Base-by-base conservation (phyloP, 2,888 invertebrate species). In the Nebria brevicollis region DNA sequence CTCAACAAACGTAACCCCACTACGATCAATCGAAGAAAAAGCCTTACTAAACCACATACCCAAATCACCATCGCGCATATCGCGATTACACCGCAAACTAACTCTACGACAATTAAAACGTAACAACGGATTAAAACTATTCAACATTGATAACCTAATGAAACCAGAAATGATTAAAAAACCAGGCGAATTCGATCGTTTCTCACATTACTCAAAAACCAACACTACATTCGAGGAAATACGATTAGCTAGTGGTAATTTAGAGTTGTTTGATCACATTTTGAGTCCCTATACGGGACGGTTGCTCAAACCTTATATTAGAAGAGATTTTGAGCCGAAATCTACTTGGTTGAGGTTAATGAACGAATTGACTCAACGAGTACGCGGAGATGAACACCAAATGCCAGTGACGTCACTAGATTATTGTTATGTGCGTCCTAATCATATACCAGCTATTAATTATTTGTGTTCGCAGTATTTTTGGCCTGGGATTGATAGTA, bases 401-500 rank as follows among this genome's bases (percentile, higher is more conserved):
- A 66, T 79, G 3, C 90, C 90, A 79, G 91, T 92, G 1, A 91
- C 95, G 0, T 91, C 72, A 20, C 34, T 98, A 11, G 96, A 97
- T 90, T 98, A 94, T 89, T 95, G 95, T 84, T 97, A 97, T 87
- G 94, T 98, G 20, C 92, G 95, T 66, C 95, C 97, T 0, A 95
- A 96, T 86, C 97, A 97, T 87, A 94, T 98, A 83, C 94, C 96
- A 0, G 95, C 96, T 0, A 93, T 98, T 83, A 98, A 98, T 89
- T 93, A 93, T 81, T 90, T 97, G 15, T 95, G 96, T 83, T 93
- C 94, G 83, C 93, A 94, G 86, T 94, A 94, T 88, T 98, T 98
- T 89, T 98, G 98, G 97, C 95, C 97, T 1, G 97, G 97, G 73
- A 95, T 98, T 83, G 97, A 98, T 89, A 90, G 97, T 97, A 89